Evolutionary conservation across 2,113 vertebrate genomes (phyloP).

Genomic region (Hemichromis elongatus): DNA sequence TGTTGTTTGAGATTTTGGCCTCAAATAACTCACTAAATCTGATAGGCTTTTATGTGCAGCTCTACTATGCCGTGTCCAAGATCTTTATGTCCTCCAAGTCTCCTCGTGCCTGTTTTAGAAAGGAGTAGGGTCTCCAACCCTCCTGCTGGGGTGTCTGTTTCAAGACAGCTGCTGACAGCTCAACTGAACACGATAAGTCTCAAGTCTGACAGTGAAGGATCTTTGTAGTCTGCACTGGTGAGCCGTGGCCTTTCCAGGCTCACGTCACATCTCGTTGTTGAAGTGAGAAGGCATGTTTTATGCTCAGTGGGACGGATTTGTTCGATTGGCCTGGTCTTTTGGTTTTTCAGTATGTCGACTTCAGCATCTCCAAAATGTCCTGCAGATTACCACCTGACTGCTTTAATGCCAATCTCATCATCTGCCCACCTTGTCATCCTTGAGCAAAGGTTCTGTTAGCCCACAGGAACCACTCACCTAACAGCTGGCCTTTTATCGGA

Average conservation of each 20-base stretch:
- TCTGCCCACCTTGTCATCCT: constrained; percentile 8
- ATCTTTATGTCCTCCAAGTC: constrained; percentile 53
- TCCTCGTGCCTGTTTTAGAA: constrained; percentile 61
- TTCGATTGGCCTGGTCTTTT: background rate
- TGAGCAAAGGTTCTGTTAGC: background rate
- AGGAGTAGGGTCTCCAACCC: constrained; percentile 39
- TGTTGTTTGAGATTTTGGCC: background rate
- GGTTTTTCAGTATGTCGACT: background rate
- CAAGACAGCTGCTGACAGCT: constrained; percentile 70
- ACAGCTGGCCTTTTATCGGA: constrained; percentile 43
- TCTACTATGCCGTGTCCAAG: background rate
- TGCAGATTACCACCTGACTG: constrained; percentile 25
- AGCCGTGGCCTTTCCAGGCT: constrained; percentile 16
- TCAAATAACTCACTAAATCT: background rate
- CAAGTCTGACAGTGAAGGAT: constrained; percentile 37
- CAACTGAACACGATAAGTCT: constrained; percentile 69
- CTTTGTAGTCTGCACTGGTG: constrained; percentile 29
- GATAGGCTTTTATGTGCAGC: background rate
- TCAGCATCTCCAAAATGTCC: constrained; percentile 2
- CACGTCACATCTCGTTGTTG: background rate
- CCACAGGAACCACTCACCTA: constrained; percentile 8
- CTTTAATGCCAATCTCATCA: constrained; percentile 24
- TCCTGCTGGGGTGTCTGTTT: constrained; percentile 65
- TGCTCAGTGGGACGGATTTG: background rate
- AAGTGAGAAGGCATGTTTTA: background rate